Conservation (phyloP, 2,797 vertebrate genomes). For the Leuciscus waleckii region DNA sequence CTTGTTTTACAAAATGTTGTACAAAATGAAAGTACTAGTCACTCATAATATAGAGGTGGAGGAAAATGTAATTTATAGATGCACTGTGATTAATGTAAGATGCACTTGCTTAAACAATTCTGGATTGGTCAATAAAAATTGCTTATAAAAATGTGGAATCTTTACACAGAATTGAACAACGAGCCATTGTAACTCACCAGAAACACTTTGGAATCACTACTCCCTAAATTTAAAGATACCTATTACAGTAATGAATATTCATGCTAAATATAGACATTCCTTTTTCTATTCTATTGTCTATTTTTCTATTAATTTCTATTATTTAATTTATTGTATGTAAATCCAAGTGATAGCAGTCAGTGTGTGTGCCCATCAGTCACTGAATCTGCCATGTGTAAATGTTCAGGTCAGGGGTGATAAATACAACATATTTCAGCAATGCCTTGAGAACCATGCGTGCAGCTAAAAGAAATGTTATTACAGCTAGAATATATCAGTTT, state of each 20-base stretch:
- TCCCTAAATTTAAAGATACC: neutral
- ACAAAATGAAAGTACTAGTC: no score
- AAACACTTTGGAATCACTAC: neutral
- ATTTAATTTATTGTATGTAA: neutral
- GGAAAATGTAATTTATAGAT: no score
- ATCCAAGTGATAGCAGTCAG: neutral
- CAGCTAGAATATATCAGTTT: slow-evolving; percentile 61
- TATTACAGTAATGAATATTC: neutral
- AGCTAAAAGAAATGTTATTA: slow-evolving; percentile 62
- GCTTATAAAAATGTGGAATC: neutral
- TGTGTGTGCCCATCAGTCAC: neutral
- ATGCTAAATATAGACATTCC: neutral
- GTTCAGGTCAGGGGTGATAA: slow-evolving; percentile 51
- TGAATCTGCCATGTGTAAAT: slow-evolving; percentile 46
- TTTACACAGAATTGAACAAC: neutral
- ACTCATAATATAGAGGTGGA: no score
- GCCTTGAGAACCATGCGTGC: slow-evolving; percentile 49
- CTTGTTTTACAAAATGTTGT: neutral
- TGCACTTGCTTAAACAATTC: neutral
- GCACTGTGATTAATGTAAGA: no score
- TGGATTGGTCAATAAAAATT: neutral
- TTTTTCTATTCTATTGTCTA: neutral
- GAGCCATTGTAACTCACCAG: neutral
- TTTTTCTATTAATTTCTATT: neutral
- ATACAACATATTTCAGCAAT: slow-evolving; percentile 43